These are phyloP conservation scores for Pipra filicauda DNA, from an alignment of 2,113 vertebrate species.

Conservation along the genomic window DNA sequence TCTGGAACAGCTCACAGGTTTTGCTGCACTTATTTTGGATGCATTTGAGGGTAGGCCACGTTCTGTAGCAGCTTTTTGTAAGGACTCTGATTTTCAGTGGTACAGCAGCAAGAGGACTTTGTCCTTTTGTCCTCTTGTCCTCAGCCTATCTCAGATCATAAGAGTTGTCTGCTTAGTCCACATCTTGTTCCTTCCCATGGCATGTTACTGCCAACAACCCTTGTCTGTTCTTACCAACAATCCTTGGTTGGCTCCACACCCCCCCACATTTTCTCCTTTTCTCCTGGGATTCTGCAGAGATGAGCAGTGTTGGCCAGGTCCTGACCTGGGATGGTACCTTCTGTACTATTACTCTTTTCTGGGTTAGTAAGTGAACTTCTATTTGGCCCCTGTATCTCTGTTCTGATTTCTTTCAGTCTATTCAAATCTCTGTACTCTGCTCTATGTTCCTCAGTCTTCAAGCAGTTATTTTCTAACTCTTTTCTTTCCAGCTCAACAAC, in stretches of 20 bases:
- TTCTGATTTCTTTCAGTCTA: neutral
- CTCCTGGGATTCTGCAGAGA: fast-evolving
- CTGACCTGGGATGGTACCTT: neutral
- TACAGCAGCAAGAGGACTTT: neutral
- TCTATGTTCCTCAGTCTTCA: neutral
- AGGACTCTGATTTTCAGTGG: neutral
- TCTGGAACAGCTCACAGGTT: neutral
- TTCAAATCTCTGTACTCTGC: neutral
- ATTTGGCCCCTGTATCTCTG: neutral
- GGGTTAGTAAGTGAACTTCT: neutral
- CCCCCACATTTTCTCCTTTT: too few relatives aligned
- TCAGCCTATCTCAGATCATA: neutral
- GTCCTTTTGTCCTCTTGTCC: neutral
- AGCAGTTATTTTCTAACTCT: neutral
- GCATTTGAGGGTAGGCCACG: neutral
- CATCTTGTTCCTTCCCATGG: neutral
- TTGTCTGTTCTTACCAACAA: neutral
- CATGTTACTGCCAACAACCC: too few relatives aligned
- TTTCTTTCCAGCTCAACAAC: neutral
- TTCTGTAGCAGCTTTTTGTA: neutral
- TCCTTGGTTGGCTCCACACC: neutral
- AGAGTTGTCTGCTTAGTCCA: neutral
- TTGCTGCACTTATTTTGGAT: neutral
- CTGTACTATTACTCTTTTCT: neutral
- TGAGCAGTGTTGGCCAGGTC: neutral